Base-by-base conservation (phyloP, 2,888 invertebrate species). In the Druceiella hillmani region DNA sequence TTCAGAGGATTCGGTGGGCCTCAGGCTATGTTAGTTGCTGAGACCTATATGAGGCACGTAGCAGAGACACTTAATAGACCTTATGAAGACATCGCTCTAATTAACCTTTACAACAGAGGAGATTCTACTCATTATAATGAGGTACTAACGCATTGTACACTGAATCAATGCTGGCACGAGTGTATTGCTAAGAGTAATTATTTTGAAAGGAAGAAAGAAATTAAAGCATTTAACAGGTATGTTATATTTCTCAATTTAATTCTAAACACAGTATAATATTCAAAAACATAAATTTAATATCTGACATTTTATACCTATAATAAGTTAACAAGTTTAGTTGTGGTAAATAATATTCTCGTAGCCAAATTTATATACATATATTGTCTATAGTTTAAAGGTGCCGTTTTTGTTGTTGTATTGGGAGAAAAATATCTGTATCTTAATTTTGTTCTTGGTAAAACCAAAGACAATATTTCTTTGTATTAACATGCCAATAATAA, bases 1-100 rank as follows among this genome's bases (percentile, higher is more conserved):
- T 95, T 94, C 55, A 74, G 95, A 54, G 92, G 91, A 2, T 93
- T 92, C 54, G 93, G 93, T 2, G 89, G 82, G 0, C 93, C 93
- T 0, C 89, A 93, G 59, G 89, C 84, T 3, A 90, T 92, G 90
- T 79, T 87, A 51, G 78, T 83, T 6, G 81, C 78, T 0, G 94
- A 94, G 63, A 76, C 70, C 43, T 79, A 89, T 53, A 78, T 91
- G 28, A 72, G 86, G 44, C 79, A 87, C 46, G 71, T 93, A 20
- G 88, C 93, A 1, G 70, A 72, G 16, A 71, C 70, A 40, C 66
- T 91, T 17, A 68, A 74, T 0, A 77, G 78, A 49, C 76, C 78
- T 47, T 74, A 78, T 28, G 64, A 76, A 32, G 75, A 83, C 58
- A 75, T 92, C 30, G 69, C 72, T 45, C 51, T 76, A 48, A 52